Evolutionary conservation across 1,140 invertebrate species (phyloP).

Genomic region (Triops cancriformis): DNA sequence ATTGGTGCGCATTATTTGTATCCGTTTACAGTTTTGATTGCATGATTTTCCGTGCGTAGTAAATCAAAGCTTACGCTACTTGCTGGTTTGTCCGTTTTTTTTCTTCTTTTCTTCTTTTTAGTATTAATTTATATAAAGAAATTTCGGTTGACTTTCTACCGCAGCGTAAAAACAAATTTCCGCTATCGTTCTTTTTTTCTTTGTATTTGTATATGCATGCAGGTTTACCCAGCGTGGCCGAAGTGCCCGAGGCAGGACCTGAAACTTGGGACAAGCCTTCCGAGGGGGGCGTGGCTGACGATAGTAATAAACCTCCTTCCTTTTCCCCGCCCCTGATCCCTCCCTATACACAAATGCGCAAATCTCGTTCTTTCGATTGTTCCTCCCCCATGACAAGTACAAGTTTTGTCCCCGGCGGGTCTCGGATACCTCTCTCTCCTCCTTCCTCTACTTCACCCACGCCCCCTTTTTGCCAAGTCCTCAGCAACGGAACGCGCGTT

Average conservation of each 20-base stretch:
- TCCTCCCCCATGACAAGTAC: background rate
- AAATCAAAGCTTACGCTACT: background rate
- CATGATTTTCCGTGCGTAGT: background rate
- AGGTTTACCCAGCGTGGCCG: slow-evolving; percentile 2
- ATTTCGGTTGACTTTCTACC: background rate
- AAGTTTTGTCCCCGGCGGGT: background rate
- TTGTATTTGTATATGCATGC: slow-evolving; percentile 7
- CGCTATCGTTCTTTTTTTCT: slow-evolving; percentile 21
- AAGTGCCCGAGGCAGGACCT: slow-evolving; percentile 31
- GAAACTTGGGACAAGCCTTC: slow-evolving; percentile 64
- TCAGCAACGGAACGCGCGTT: background rate
- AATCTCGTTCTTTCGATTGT: slow-evolving; percentile 31
- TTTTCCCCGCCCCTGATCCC: slow-evolving; percentile 19
- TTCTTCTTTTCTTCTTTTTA: background rate
- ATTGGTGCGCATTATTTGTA: slow-evolving; percentile 33
- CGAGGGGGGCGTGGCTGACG: slow-evolving; percentile 45
- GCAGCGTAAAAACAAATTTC: slow-evolving; percentile 7
- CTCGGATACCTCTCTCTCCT: background rate
- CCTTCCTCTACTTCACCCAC: background rate
- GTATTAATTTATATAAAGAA: background rate
- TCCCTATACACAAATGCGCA: slow-evolving; percentile 27
- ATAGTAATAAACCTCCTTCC: background rate
- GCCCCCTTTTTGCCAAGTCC: slow-evolving; percentile 9
- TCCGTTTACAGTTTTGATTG: slow-evolving; percentile 28
- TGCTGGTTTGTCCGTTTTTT: background rate